Evolutionary conservation across 2,888 invertebrate species (phyloP).

Genomic region (Folsomia candida): DNA sequence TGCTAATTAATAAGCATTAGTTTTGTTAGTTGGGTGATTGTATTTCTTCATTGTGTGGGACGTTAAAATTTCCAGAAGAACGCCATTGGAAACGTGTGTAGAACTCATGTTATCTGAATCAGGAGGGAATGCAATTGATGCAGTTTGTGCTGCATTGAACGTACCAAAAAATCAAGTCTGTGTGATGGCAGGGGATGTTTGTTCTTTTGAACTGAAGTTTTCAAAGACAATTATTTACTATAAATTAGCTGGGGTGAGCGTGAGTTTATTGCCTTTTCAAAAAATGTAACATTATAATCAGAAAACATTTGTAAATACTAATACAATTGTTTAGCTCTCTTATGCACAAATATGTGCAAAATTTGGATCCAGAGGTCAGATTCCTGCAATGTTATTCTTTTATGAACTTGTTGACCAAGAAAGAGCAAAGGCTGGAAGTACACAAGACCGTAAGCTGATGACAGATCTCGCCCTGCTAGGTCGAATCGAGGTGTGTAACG

Average conservation of each 20-base stretch:
- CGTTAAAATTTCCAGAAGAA: slow-evolving; percentile 31
- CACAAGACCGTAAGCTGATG: slow-evolving; percentile 44
- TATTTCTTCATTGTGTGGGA: neutral
- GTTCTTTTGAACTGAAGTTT: slow-evolving; percentile 49
- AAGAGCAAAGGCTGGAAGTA: slow-evolving; percentile 44
- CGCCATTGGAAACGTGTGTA: slow-evolving; percentile 45
- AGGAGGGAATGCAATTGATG: slow-evolving; percentile 40
- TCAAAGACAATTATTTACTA: slow-evolving; percentile 49
- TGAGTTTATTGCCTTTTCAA: too few species aligned
- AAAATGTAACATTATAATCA: too few species aligned
- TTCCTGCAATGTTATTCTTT: slow-evolving; percentile 50
- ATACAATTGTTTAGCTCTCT: slow-evolving; percentile 40
- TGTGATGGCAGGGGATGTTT: slow-evolving; percentile 46
- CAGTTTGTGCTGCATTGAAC: slow-evolving; percentile 46
- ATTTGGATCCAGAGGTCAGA: slow-evolving; percentile 47
- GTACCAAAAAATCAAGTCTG: slow-evolving; percentile 46
- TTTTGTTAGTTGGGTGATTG: neutral
- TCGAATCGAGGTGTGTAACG: too few species aligned
- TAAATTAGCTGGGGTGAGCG: slow-evolving; percentile 49
- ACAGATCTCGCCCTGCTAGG: slow-evolving; percentile 44
- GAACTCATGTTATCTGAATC: slow-evolving; percentile 44
- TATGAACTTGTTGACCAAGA: slow-evolving; percentile 49
- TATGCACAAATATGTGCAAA: slow-evolving; percentile 49
- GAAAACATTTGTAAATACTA: too few species aligned
- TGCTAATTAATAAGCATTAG: neutral